A percentile compares a stretch with the other conserved stretches of the same genome.
phyloP scores from a whole-genome alignment of 2,888 invertebrate species.

The Torymus aiolomorphi region DNA sequence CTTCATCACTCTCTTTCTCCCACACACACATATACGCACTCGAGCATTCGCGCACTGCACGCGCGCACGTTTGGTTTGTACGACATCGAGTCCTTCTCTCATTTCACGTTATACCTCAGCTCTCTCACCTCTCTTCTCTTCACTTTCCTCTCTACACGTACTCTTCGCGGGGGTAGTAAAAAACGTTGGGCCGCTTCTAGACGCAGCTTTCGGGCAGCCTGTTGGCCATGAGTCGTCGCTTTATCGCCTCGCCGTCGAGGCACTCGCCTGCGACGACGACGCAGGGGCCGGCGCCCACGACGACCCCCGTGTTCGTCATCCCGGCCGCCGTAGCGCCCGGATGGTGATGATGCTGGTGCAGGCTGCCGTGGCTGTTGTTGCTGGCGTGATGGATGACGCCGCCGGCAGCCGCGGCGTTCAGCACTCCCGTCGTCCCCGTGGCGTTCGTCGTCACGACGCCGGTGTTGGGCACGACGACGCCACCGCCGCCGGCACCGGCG shows the following conservation, averaged over 20 bases:
- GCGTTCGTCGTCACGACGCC: not conserved
- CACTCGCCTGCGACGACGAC: constrained; percentile 75
- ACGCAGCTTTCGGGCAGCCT: constrained; percentile 93
- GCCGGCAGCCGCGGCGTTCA: too few species aligned
- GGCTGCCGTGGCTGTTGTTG: too few species aligned
- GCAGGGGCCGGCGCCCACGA: constrained; percentile 69
- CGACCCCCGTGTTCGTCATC: constrained; percentile 61
- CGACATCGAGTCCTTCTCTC: not conserved
- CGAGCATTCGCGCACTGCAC: not conserved
- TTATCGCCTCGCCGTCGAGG: constrained; percentile 90
- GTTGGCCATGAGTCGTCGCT: constrained; percentile 90
- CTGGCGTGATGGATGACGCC: too few species aligned
- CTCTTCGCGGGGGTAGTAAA: too few species aligned
- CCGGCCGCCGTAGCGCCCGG: constrained; percentile 61
- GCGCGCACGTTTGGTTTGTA: not conserved
- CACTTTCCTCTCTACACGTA: not conserved
- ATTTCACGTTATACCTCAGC: not conserved
- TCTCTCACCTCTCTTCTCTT: not conserved
- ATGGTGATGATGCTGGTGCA: constrained; percentile 53
- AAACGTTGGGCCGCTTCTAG: constrained; percentile 75
- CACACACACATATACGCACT: not conserved
- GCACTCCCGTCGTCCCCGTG: constrained; percentile 31
- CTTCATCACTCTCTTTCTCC: too few species aligned
- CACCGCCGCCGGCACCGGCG: constrained; percentile 61
- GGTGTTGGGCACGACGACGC: not conserved